Conservation (phyloP, 2,113 vertebrate species). For the Scolopax mira region DNA sequence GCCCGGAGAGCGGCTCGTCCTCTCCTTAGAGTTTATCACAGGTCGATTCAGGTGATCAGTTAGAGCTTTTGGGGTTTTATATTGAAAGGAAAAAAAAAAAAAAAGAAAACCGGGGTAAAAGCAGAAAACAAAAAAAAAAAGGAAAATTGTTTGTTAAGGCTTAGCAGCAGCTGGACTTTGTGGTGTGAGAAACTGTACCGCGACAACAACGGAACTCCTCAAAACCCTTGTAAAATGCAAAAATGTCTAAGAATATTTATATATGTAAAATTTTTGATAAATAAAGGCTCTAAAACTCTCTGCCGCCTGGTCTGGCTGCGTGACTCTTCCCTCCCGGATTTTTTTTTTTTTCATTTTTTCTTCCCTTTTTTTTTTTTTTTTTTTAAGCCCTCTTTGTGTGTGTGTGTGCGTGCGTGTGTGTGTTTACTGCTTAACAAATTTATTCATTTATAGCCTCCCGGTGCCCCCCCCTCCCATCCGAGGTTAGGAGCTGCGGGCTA, state of each 20-base stretch:
- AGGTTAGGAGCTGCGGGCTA: conserved; percentile 95
- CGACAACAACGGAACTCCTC: conserved; percentile 90
- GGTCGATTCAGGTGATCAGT: conserved; percentile 82
- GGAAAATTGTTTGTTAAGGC: conserved; percentile 44
- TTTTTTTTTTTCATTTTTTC: not conserved
- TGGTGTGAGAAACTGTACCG: conserved; percentile 79
- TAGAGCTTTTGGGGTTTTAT: conserved; percentile 68
- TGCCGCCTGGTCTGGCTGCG: conserved; percentile 39
- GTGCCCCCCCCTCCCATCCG: conserved; percentile 76
- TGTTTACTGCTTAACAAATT: conserved; percentile 99
- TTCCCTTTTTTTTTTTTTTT: not conserved
- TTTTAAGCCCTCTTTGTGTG: conserved; percentile 78
- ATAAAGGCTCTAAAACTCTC: conserved; percentile 80
- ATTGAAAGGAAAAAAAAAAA: conserved; percentile 2
- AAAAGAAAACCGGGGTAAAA: not conserved
- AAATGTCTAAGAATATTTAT: conserved; percentile 99
- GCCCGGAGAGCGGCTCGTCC: conserved; percentile 4
- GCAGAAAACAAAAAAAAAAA: not conserved
- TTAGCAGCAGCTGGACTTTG: conserved; percentile 75
- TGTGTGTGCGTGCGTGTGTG: conserved; percentile 82
- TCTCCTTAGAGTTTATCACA: conserved; percentile 71
- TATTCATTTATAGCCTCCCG: conserved; percentile 75
- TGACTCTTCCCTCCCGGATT: not conserved
- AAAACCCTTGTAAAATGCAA: conserved; percentile 90
- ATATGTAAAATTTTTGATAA: conserved; percentile 99